Evolutionary conservation across 2,113 vertebrate species (phyloP), one percentile per base, ranked within the genome.

Genomic region (Salvelinus sp.): DNA sequence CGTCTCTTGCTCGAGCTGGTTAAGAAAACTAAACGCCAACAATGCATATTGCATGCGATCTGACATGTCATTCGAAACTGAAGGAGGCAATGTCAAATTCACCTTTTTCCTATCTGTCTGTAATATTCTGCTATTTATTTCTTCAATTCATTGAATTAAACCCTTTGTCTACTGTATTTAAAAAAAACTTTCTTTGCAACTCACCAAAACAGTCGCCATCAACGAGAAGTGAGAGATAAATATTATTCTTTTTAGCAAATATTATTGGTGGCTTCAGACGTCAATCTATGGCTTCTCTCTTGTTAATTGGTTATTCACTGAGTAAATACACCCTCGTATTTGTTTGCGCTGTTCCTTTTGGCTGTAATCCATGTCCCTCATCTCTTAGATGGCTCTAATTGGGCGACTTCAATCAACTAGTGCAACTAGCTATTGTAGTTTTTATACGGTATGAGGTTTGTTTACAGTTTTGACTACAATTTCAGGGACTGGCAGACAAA

Each of bases 161-260:
- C 67, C 4, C 83, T 83, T 62, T 74, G 85, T 50, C 84, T 57
- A 6, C 62, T 57, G 13, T 6, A 86, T 81, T 90, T 88, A 80
- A 83, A 87, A 88, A 87, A 75, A 91, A 90, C 85, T 90, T 89
- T 76, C 63, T 78, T 70, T 7, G 14, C 4, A 82, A 91, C 89
- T 91, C 85, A 92, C 91, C 91, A 85, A 90, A 90, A 90, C 88
- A 88, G 81, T 88, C 88, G 77, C 83, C 85, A 88, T 81, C 70
- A 58, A 60, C 54, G 25, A 57, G 2, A 30, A 58, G n/a, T 18
- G 25, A 22, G 18, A 28, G 28, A 30, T 58, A 20, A 58, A 58
- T 72, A 10, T 58, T 50, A 18, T 25, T 7, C 2, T 28, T 28
- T 23, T 25, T 22, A 25, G 54, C 50, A 54, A 18, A 22, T 3